Conservation (phyloP, 2,113 vertebrate genomes). For the Chaenogobius annularis region DNA sequence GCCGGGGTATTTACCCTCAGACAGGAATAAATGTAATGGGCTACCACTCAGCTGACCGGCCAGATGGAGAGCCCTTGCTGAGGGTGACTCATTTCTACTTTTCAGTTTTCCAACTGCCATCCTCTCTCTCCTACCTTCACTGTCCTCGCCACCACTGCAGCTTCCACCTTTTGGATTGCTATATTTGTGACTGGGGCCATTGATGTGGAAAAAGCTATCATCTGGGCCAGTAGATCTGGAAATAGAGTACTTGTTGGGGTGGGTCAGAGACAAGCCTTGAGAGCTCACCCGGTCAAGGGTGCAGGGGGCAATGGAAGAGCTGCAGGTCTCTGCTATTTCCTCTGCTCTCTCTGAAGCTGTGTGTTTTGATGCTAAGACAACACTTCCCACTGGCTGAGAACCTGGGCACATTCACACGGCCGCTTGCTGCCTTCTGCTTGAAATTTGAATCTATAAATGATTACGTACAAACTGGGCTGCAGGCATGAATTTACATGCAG, state of each 20-base stretch:
- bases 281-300: constrained; percentile 58
- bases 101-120: constrained; percentile 45
- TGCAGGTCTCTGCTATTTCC: constrained; percentile 67
- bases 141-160: constrained; percentile 41
- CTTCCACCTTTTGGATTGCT: constrained; percentile 71
- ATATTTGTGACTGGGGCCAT: constrained; percentile 77
- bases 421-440: constrained; percentile 21
- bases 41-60: constrained; percentile 52
- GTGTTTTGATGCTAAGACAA: constrained; percentile 57
- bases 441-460: constrained; percentile 69
- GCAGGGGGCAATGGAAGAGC: constrained; percentile 65
- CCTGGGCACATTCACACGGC: constrained; percentile 20
- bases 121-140: constrained; percentile 42
- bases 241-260: constrained; percentile 78
- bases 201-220: constrained; percentile 83
- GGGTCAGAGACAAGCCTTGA: constrained; percentile 61
- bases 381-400: constrained; percentile 47
- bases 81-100: constrained; percentile 62
- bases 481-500: constrained; percentile 58
- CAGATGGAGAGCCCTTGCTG: constrained; percentile 59
- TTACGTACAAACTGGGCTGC: constrained; percentile 50
- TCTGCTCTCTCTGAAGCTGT: constrained; percentile 30
- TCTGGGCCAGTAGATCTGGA: constrained; percentile 82
- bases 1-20: constrained; percentile 37
- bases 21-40: constrained; percentile 50